A percentile compares a stretch with the other conserved stretches of the same genome.
Evolutionary conservation across 2,113 vertebrate species (phyloP).

Genomic region (Microtus ochrogaster): DNA sequence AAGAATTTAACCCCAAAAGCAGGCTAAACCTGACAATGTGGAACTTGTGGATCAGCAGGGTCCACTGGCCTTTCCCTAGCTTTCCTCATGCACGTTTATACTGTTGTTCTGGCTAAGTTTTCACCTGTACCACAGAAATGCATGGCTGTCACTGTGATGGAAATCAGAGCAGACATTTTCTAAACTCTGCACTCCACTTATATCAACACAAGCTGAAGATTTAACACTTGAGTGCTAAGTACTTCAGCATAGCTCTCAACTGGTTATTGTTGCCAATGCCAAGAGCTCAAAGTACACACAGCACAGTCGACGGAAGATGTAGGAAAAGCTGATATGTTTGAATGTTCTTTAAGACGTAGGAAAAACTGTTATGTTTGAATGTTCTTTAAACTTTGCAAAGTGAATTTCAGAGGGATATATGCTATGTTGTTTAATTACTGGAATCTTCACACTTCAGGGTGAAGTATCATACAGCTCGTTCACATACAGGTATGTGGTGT

Average conservation of each 20-base stretch:
- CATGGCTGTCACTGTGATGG: not conserved
- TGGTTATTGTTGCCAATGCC: not conserved
- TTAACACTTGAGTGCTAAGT: slow-evolving; percentile 15
- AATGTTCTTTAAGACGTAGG: slow-evolving; percentile 7
- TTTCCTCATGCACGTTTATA: not conserved
- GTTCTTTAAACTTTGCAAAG: slow-evolving; percentile 25
- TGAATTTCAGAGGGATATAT: not conserved
- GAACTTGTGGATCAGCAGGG: not conserved
- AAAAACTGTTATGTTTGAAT: not conserved
- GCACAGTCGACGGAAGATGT: not conserved
- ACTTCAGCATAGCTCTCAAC: not conserved
- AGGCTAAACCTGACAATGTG: not conserved
- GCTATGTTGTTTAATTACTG: not conserved
- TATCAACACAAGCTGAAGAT: not conserved
- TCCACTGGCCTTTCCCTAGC: not conserved
- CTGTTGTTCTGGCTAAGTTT: not conserved
- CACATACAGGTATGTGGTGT: not conserved
- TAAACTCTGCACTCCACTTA: not conserved
- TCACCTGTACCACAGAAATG: slow-evolving; percentile 32
- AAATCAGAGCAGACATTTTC: slow-evolving; percentile 21
- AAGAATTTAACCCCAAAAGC: not conserved
- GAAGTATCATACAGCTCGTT: slow-evolving; percentile 2
- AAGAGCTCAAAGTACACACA: not conserved
- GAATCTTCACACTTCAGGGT: slow-evolving; percentile 4
- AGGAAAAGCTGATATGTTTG: not conserved